Conservation (phyloP, 2,797 vertebrate species). For the Danio kyathit region DNA sequence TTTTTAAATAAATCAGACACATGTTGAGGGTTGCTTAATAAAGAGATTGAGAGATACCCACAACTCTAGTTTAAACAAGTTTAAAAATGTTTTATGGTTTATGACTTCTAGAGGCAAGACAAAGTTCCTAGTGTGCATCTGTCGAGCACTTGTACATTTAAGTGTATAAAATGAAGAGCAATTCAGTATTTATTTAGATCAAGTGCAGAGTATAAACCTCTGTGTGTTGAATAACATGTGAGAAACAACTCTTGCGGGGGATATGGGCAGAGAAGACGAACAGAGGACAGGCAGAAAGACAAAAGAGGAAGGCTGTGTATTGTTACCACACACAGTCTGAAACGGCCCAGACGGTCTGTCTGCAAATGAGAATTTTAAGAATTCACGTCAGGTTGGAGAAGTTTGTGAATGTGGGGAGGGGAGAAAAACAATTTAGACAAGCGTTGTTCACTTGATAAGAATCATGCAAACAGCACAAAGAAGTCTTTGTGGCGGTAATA, state of each 20-base stretch:
- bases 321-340: neutral
- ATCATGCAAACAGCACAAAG: neutral
- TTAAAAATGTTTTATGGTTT: neutral
- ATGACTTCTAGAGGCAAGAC: neutral
- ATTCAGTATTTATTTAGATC: neutral
- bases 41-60: too few species aligned
- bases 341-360: conserved; percentile 9
- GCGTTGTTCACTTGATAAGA: conserved; percentile 10
- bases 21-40: too few species aligned
- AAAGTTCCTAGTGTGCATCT: too few species aligned
- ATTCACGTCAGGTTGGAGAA: conserved; percentile 13
- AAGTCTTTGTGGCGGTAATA: neutral
- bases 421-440: neutral
- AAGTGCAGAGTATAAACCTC: neutral
- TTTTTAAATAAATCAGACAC: too few species aligned
- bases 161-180: too few species aligned
- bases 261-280: neutral
- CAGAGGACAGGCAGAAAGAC: neutral
- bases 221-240: neutral
- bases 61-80: too few species aligned
- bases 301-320: neutral
- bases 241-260: neutral
- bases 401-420: neutral
- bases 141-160: too few species aligned
- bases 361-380: conserved; percentile 19